phyloP scores from a whole-genome alignment of 23 tunicate species.

The Halocynthia roretzi region DNA sequence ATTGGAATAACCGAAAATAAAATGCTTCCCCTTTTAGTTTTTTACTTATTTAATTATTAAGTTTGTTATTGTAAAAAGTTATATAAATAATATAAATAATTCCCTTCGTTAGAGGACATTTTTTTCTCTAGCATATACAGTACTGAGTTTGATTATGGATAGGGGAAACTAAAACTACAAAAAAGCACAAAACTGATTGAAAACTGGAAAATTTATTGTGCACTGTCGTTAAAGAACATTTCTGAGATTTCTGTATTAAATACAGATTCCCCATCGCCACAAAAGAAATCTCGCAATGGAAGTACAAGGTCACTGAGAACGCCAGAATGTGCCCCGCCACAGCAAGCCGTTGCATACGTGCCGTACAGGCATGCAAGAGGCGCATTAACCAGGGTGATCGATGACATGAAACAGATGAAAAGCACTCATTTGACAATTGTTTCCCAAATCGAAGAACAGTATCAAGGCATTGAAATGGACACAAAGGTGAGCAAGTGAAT shows the following conservation, averaged over 20 bases:
- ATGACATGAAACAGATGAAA: conserved; percentile 83
- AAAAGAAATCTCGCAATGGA: conserved; percentile 6
- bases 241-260: neutral
- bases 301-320: conserved; percentile 18
- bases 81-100: too few species aligned
- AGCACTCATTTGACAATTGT: conserved; percentile 43
- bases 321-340: conserved; percentile 2
- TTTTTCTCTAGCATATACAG: too few species aligned
- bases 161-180: too few species aligned
- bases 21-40: too few species aligned
- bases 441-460: conserved; percentile 59
- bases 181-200: too few species aligned
- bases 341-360: conserved; percentile 75
- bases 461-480: conserved; percentile 50
- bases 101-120: too few species aligned
- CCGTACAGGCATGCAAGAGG: conserved; percentile 82
- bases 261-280: neutral
- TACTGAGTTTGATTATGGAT: too few species aligned
- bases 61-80: too few species aligned
- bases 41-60: too few species aligned
- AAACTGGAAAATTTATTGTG: too few species aligned
- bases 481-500: conserved; percentile 30
- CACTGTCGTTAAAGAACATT: too few species aligned
- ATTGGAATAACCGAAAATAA: too few species aligned
- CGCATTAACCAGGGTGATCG: conserved; percentile 57